phyloP scores from a whole-genome alignment of 2,888 invertebrate genomes.

The Escarpia spicata region DNA sequence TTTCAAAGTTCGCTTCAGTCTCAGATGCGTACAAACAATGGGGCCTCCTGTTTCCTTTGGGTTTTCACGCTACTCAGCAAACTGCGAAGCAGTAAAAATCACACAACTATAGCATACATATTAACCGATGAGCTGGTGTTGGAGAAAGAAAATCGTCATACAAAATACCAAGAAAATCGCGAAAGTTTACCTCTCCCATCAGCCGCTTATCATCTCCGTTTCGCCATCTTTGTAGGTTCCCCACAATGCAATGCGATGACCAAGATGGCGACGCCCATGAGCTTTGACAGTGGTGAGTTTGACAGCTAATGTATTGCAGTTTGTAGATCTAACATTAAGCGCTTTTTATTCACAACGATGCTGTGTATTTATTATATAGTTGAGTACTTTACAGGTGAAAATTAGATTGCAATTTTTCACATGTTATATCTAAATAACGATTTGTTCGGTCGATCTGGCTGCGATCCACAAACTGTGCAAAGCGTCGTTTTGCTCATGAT shows the following conservation, averaged over 20 bases:
- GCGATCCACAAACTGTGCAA: neutral
- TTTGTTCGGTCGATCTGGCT: neutral
- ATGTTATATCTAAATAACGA: neutral
- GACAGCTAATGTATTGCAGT: neutral
- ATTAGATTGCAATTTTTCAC: neutral
- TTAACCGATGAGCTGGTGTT: neutral
- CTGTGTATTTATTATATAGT: neutral
- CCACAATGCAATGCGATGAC: neutral
- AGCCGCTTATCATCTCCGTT: slow-evolving; percentile 16
- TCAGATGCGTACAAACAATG: slow-evolving; percentile 7
- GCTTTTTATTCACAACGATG: neutral
- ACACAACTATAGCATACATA: neutral
- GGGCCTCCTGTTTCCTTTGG: neutral
- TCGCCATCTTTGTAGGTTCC: slow-evolving; percentile 16
- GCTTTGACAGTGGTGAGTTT: slow-evolving; percentile 16
- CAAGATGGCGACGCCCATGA: slow-evolving; percentile 3
- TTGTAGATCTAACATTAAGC: neutral
- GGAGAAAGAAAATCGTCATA: neutral
- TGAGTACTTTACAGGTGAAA: neutral
- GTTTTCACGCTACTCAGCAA: neutral
- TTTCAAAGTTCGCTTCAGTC: neutral
- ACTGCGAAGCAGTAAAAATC: neutral
- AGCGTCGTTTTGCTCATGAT: neutral
- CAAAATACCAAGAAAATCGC: slow-evolving; percentile 16
- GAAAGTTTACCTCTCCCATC: slow-evolving; percentile 16